phyloP scores from a whole-genome alignment of 2,888 invertebrate genomes.

The Deroplatys truncata region DNA sequence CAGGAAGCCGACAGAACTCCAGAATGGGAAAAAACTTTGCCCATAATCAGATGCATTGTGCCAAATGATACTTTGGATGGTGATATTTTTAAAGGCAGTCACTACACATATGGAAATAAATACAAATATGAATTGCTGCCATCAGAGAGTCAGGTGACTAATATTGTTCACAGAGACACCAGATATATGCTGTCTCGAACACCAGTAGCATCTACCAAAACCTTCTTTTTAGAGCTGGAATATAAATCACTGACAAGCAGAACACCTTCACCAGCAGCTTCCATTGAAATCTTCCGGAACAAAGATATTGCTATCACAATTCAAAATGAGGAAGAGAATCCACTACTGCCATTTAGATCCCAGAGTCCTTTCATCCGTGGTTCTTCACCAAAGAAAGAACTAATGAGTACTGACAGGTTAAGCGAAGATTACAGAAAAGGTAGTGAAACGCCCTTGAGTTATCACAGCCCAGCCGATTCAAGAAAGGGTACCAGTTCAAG shows the following conservation, averaged over 20 bases:
- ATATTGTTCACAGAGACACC: conserved; percentile 6
- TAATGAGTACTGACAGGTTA: not conserved
- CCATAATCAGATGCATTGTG: not conserved
- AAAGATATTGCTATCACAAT: not conserved
- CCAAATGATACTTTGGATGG: not conserved
- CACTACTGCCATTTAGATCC: not conserved
- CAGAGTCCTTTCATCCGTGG: not conserved
- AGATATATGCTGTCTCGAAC: not conserved
- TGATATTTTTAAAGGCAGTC: not conserved
- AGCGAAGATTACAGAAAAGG: not conserved
- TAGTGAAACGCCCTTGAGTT: not conserved
- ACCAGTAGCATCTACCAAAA: not conserved
- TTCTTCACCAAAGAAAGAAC: not conserved
- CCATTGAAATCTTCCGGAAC: not conserved
- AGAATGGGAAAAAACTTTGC: not conserved
- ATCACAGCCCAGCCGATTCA: not conserved
- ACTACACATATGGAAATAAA: not conserved
- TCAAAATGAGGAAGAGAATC: not conserved
- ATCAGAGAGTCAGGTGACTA: not conserved
- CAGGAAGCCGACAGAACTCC: not conserved
- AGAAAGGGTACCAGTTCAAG: not conserved
- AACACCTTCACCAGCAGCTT: not conserved
- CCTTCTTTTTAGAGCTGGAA: not conserved
- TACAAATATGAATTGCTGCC: not conserved
- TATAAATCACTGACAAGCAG: not conserved